Conservation (phyloP, 2,888 invertebrate genomes). For the Heliconius ethilla region DNA sequence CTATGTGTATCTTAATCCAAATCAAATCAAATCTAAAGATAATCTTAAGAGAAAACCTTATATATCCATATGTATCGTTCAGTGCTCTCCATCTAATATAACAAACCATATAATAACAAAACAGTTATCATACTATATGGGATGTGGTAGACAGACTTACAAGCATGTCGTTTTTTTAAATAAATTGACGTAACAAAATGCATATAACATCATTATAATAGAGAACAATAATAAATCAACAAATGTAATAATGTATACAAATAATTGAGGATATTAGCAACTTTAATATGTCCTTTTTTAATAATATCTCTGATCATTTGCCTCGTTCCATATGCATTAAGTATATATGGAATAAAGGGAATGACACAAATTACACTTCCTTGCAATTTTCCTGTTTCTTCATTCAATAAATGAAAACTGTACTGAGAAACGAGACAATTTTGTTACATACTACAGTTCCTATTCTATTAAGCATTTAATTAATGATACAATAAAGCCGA, state of each 20-base stretch:
- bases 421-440: constrained; percentile 28
- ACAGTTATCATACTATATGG: too few species aligned
- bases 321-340: constrained; percentile 10
- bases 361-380: constrained; percentile 13
- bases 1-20: too few species aligned
- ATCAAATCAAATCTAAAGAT: too few species aligned
- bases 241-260: not conserved
- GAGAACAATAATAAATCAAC: not conserved
- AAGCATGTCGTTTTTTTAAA: not conserved
- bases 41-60: too few species aligned
- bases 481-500: constrained; percentile 41
- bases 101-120: too few species aligned
- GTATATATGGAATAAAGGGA: constrained; percentile 9
- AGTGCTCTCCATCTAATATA: too few species aligned
- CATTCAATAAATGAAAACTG: constrained; percentile 20
- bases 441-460: constrained; percentile 34
- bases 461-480: constrained; percentile 43
- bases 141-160: too few species aligned
- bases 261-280: not conserved
- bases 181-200: not conserved
- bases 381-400: constrained; percentile 27
- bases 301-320: constrained; percentile 8
- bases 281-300: constrained; percentile 2
- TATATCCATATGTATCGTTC: too few species aligned
- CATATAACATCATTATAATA: not conserved